These are phyloP conservation scores for Temnothorax unifasciatus DNA, from an alignment of 2,888 invertebrate genomes.

Conservation along the genomic window DNA sequence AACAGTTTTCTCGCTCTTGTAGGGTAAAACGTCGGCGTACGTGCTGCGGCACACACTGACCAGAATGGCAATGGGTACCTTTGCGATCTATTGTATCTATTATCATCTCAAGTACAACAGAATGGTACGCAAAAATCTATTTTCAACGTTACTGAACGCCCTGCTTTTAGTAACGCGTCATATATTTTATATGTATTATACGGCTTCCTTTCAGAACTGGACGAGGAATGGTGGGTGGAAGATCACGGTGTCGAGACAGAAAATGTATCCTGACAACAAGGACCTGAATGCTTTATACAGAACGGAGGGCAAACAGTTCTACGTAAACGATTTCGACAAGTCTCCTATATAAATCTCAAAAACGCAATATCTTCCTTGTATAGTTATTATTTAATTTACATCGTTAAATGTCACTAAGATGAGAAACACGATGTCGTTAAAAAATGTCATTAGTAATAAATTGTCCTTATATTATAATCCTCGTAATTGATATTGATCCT, in stretches of 20 bases:
- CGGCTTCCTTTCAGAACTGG: slow-evolving; percentile 89
- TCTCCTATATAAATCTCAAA: slow-evolving; percentile 87
- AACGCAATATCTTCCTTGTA: slow-evolving; percentile 36
- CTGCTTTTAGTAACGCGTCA: not conserved
- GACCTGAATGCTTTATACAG: slow-evolving; percentile 90
- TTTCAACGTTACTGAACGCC: slow-evolving; percentile 24
- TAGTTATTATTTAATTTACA: slow-evolving; percentile 18
- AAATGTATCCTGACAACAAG: slow-evolving; percentile 90
- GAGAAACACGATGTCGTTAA: slow-evolving; percentile 17
- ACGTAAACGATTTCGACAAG: slow-evolving; percentile 91
- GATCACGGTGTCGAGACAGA: slow-evolving; percentile 87
- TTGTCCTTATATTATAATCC: not conserved
- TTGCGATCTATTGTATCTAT: slow-evolving; percentile 87
- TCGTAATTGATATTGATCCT: too few relatives aligned
- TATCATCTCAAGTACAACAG: slow-evolving; percentile 95
- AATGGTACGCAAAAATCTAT: slow-evolving; percentile 88
- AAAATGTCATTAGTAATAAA: slow-evolving; percentile 13
- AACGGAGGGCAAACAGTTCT: slow-evolving; percentile 89
- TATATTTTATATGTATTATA: slow-evolving; percentile 4
- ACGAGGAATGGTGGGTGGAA: slow-evolving; percentile 92
- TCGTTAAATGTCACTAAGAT: not conserved
- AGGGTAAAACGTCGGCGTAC: slow-evolving; percentile 89
- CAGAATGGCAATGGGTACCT: slow-evolving; percentile 87
- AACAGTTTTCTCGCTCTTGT: slow-evolving; percentile 73
- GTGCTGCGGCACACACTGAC: slow-evolving; percentile 89